Base-by-base conservation (phyloP, 2,113 vertebrate genomes). In the Phrynosoma blainvillii region DNA sequence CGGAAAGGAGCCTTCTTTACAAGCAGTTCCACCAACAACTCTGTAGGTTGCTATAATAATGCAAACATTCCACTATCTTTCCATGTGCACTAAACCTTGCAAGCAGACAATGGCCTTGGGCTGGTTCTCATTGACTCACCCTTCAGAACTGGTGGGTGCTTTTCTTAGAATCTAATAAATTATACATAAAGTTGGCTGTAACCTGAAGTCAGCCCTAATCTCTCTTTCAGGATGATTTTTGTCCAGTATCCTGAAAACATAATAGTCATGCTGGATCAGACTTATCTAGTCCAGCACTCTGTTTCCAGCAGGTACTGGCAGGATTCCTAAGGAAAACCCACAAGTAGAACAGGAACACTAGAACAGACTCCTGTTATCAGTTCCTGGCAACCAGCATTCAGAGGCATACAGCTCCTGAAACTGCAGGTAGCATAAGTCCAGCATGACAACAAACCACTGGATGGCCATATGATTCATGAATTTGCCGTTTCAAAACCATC, bases 141-240 rank as follows among this genome's bases (percentile, higher is more conserved):
- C 3, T 1, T 23, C 47, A 52, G 80, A 56, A 9, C 11, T 74
- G 77, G 65, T 87, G 42, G 73, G 62, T 84, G 59, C 11, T 0
- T 93, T 92, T 87, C 89, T 82, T 84, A 87, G 82, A 91, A 56
- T 79, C 73, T 71, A 85, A 90, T 68, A 84, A 88, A 89, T 87
- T 90, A 83, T 84, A 85, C 92, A 85, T 62, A 90, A n/a, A 65
- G 92, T 85, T 84, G 83, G 30, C 88, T 87, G 47, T 52, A 92
- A 84, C 68, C 32, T 73, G 52, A n/a, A 87, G 82, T 12, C 40
- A 16, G 40, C 89, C 75, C 84, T 89, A 93, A 89, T 65, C 90
- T 91, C 65, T 80, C 1, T 76, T 86, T 89, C 87, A 83, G 88
- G 76, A 91, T 91, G 94, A 82, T 82, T 27, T 84, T 90, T 90